A percentile compares a stretch with the other conserved stretches of the same genome.
Evolutionary conservation across 2,113 vertebrate genomes (phyloP).

Genomic region (Corydoras maculifer): DNA sequence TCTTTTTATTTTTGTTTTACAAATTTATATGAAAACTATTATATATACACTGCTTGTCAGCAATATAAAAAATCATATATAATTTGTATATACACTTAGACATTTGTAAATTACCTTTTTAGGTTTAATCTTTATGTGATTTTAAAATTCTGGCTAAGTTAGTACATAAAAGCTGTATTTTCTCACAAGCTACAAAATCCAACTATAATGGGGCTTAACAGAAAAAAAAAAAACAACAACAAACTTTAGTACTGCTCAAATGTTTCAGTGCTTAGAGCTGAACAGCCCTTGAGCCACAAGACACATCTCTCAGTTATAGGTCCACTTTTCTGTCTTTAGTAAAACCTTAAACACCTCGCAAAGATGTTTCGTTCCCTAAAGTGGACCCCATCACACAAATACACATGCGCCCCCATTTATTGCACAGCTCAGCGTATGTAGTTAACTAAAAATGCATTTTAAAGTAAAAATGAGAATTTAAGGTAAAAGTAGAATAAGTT

Average conservation of each 20-base stretch:
- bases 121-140: constrained; percentile 43
- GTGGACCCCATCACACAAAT: constrained; percentile 28
- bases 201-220: constrained; percentile 57
- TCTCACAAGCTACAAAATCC: constrained; percentile 73
- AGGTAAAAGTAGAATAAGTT: constrained; percentile 12
- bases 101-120: constrained; percentile 58
- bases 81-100: constrained; percentile 61
- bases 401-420: constrained; percentile 32
- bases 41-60: constrained; percentile 74
- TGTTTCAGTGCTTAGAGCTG: constrained; percentile 40
- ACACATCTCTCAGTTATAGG: constrained; percentile 54
- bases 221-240: constrained; percentile 37
- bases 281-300: constrained; percentile 33
- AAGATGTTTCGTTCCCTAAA: neutral
- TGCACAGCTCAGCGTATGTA: constrained; percentile 32
- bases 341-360: constrained; percentile 4
- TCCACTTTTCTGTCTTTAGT: constrained; percentile 26
- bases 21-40: constrained; percentile 78
- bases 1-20: constrained; percentile 60
- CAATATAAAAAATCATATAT: constrained; percentile 65
- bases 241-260: constrained; percentile 47
- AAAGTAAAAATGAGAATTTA: constrained; percentile 5
- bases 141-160: constrained; percentile 59
- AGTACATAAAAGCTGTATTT: constrained; percentile 47
- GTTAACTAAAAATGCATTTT: constrained; percentile 19